phyloP scores from a whole-genome alignment of 92 coral and sea anemone species.

The Zoanthus sansibaricus region DNA sequence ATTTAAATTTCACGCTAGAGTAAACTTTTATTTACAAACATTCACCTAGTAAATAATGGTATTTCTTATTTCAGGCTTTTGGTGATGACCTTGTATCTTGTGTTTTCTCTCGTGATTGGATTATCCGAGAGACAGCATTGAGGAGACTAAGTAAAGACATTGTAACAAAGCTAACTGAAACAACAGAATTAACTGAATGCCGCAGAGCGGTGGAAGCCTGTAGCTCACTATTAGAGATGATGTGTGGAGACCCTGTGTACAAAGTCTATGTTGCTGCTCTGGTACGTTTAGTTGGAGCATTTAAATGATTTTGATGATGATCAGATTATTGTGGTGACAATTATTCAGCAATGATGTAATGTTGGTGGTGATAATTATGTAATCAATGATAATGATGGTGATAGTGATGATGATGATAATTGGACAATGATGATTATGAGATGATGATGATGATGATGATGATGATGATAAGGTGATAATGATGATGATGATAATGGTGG shows the following conservation, averaged over 20 bases:
- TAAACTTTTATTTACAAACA: too few relatives aligned
- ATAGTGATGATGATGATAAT: not conserved
- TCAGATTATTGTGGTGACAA: not conserved
- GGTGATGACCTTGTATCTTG: constrained; percentile 93
- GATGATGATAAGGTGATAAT: not conserved
- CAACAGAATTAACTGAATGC: constrained; percentile 47
- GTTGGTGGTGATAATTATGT: not conserved
- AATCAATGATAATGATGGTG: not conserved
- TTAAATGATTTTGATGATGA: not conserved
- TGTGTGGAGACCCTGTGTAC: constrained; percentile 98
- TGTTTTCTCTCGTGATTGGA: constrained; percentile 95
- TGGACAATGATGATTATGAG: not conserved
- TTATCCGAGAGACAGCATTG: constrained; percentile 89
- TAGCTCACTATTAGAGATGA: constrained; percentile 88
- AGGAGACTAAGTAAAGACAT: constrained; percentile 92
- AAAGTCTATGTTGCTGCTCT: constrained; percentile 93
- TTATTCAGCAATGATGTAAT: not conserved
- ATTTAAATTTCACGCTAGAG: too few relatives aligned
- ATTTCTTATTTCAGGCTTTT: constrained; percentile 70
- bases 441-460: not conserved
- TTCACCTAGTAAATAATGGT: not conserved
- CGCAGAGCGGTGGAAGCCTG: constrained; percentile 78
- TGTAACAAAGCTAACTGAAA: constrained; percentile 11
- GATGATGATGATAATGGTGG: not conserved
- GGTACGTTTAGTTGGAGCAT: constrained; percentile 54